Conservation (phyloP, 1,140 invertebrate genomes). For the Drosophila saltans region DNA sequence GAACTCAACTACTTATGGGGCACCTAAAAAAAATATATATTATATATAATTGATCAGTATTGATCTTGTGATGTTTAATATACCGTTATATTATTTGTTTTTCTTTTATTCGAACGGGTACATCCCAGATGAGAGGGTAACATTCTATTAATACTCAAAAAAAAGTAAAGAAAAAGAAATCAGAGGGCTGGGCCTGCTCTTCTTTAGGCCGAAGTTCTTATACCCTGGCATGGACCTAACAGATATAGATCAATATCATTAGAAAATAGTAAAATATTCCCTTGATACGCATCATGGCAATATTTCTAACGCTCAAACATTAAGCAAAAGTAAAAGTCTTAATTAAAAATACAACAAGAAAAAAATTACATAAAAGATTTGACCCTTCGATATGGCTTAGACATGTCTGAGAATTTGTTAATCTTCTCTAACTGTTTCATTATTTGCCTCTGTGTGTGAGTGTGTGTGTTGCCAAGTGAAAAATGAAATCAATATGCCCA, state of each 20-base stretch:
- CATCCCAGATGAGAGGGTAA: background rate
- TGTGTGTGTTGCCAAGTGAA: no score
- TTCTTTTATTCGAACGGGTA: background rate
- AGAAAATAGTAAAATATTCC: no score
- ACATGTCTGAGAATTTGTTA: no score
- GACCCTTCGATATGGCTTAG: no score
- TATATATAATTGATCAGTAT: background rate
- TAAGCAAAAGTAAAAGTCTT: no score
- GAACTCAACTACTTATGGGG: background rate
- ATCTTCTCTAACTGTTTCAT: no score
- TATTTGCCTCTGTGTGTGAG: no score
- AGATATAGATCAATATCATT: no score
- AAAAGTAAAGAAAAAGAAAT: background rate
- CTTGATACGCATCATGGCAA: no score
- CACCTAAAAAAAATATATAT: background rate
- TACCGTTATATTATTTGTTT: background rate
- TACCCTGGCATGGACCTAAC: background rate
- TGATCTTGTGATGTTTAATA: background rate
- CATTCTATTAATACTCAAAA: background rate
- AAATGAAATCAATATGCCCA: background rate
- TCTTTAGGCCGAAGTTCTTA: background rate
- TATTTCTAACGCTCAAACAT: no score
- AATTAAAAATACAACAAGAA: no score
- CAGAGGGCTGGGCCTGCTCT: background rate
- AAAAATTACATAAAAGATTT: no score